A percentile compares a stretch with the other conserved stretches of the same genome.
These are phyloP conservation scores for Siniperca chuatsi DNA, from an alignment of 2,113 vertebrate species.

Conservation along the genomic window DNA sequence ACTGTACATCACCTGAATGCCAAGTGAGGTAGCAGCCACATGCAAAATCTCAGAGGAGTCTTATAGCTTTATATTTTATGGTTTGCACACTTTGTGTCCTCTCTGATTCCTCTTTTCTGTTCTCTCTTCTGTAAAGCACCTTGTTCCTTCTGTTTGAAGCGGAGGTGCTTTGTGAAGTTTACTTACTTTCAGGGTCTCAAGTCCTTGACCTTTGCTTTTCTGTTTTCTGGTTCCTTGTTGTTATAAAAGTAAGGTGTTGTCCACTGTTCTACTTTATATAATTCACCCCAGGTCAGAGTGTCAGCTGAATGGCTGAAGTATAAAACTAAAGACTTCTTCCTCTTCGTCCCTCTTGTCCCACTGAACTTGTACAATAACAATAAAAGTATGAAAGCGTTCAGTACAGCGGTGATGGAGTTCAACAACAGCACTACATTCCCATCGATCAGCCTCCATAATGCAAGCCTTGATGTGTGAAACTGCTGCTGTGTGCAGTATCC, in stretches of 20 bases:
- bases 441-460: slow-evolving; percentile 4
- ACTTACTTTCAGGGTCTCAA: background rate
- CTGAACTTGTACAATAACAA: background rate
- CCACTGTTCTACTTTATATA: background rate
- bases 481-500: slow-evolving; percentile 6
- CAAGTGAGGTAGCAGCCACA: no score
- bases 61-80: no score
- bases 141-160: no score
- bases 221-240: background rate
- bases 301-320: background rate
- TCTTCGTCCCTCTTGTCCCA: background rate
- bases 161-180: background rate
- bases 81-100: no score
- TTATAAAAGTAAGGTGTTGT: background rate
- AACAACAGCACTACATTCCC: background rate
- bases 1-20: no score
- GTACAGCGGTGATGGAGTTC: background rate
- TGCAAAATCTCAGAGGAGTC: no score
- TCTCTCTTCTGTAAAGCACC: no score
- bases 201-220: background rate
- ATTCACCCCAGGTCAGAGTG: background rate
- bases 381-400: background rate
- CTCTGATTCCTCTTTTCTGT: no score
- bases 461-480: slow-evolving; percentile 4
- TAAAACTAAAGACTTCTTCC: background rate